phyloP scores from a whole-genome alignment of 1,140 invertebrate genomes.

The Andrena cerasifolii region DNA sequence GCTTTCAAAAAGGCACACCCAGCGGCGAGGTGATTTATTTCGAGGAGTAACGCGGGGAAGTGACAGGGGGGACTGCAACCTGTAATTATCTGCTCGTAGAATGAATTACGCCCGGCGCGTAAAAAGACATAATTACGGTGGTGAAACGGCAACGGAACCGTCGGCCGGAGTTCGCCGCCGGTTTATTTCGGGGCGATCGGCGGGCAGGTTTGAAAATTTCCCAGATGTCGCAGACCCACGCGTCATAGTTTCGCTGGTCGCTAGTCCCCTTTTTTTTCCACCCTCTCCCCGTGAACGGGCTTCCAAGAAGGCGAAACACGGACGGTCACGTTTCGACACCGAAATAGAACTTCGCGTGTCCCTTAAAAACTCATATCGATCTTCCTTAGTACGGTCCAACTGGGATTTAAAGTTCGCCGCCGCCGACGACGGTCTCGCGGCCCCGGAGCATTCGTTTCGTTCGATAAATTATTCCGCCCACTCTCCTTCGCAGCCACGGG shows the following conservation, averaged over 20 bases:
- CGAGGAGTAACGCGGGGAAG: constrained; percentile 9
- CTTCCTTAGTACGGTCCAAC: constrained; percentile 35
- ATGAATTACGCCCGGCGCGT: constrained; percentile 34
- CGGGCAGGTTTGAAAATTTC: constrained; percentile 31
- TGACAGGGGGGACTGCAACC: constrained; percentile 13
- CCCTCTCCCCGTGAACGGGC: background rate
- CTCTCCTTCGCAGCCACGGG: constrained; percentile 21
- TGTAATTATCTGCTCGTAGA: constrained; percentile 47
- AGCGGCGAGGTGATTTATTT: constrained; percentile 35
- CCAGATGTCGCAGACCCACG: background rate
- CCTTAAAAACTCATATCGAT: constrained; percentile 66
- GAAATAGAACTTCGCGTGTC: constrained; percentile 63
- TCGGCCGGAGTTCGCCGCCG: background rate
- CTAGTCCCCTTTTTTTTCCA: background rate
- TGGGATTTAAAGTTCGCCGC: constrained; percentile 53
- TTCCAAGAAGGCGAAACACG: constrained; percentile 49
- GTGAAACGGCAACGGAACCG: background rate
- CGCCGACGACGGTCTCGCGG: constrained; percentile 49
- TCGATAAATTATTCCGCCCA: constrained; percentile 64
- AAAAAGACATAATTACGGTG: constrained; percentile 37
- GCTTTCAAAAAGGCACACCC: constrained; percentile 8
- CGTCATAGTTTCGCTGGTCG: background rate
- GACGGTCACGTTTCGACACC: constrained; percentile 51
- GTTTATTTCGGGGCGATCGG: constrained; percentile 46
- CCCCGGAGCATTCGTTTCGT: constrained; percentile 57